These are phyloP conservation scores for Ochlodes sylvanus DNA, from an alignment of 2,888 invertebrate species.

Conservation along the genomic window DNA sequence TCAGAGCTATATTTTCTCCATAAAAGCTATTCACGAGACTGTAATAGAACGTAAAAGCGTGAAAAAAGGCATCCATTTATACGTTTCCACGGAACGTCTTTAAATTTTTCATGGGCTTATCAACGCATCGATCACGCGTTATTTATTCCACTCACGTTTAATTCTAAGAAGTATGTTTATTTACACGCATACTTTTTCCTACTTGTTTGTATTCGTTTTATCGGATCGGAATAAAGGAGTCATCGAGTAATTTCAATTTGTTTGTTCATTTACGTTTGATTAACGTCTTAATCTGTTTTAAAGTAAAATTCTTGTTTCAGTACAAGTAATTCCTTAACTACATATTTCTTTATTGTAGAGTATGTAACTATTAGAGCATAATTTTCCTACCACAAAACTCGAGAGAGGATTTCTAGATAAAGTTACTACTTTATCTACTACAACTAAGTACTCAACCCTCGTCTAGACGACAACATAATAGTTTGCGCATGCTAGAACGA, in stretches of 20 bases:
- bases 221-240: slow-evolving; percentile 61
- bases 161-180: slow-evolving; percentile 75
- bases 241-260: slow-evolving; percentile 50
- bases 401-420: no score
- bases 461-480: no score
- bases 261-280: slow-evolving; percentile 46
- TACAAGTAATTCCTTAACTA: no score
- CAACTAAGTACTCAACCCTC: no score
- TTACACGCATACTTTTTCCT: slow-evolving; percentile 74
- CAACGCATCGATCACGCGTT: slow-evolving; percentile 76
- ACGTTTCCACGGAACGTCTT: slow-evolving; percentile 66
- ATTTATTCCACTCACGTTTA: slow-evolving; percentile 77
- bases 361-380: no score
- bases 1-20: no score
- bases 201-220: slow-evolving; percentile 68
- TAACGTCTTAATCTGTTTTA: slow-evolving; percentile 43
- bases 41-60: slow-evolving; percentile 57
- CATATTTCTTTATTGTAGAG: no score
- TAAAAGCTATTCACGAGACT: neutral
- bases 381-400: no score
- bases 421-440: no score
- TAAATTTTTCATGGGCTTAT: slow-evolving; percentile 77
- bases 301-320: slow-evolving; percentile 23
- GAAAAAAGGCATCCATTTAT: slow-evolving; percentile 63
- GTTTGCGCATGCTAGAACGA: no score